Evolutionary conservation across 2,888 invertebrate genomes (phyloP).

Genomic region (Aethes cnicana): DNA sequence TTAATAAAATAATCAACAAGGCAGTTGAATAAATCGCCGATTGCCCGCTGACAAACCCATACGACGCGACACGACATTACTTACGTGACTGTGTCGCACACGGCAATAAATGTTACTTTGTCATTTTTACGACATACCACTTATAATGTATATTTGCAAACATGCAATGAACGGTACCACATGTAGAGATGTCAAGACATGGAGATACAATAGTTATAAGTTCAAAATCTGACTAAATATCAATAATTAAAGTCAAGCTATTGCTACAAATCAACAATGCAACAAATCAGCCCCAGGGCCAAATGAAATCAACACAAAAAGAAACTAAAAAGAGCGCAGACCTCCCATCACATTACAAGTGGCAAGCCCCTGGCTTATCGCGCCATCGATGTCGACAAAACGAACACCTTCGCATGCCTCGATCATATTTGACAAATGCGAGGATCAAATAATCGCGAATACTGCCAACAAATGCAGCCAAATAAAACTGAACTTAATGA

Average conservation of each 20-base stretch:
- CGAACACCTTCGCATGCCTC: constrained; percentile 65
- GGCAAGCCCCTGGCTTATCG: constrained; percentile 63
- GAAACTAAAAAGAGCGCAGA: constrained; percentile 48
- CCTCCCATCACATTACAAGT: constrained; percentile 72
- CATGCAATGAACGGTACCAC: constrained; percentile 54
- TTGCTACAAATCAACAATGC: not conserved
- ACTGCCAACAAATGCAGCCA: constrained; percentile 19
- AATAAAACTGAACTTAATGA: no score
- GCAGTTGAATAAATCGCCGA: constrained; percentile 69
- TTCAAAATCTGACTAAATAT: constrained; percentile 38
- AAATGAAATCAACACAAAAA: constrained; percentile 10
- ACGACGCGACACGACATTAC: constrained; percentile 66
- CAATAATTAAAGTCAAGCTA: constrained; percentile 23
- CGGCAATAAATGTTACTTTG: constrained; percentile 69
- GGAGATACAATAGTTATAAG: constrained; percentile 47
- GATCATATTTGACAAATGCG: constrained; percentile 70
- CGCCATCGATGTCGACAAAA: constrained; percentile 70
- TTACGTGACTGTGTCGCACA: constrained; percentile 59
- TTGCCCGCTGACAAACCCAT: constrained; percentile 75
- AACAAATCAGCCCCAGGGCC: not conserved
- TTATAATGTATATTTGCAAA: constrained; percentile 57
- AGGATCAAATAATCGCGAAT: constrained; percentile 63
- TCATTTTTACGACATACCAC: constrained; percentile 69
- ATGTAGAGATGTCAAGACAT: constrained; percentile 55
- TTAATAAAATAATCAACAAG: constrained; percentile 75